Evolutionary conservation across 1,140 invertebrate genomes (phyloP).

Genomic region (Lordiphosa collinella): DNA sequence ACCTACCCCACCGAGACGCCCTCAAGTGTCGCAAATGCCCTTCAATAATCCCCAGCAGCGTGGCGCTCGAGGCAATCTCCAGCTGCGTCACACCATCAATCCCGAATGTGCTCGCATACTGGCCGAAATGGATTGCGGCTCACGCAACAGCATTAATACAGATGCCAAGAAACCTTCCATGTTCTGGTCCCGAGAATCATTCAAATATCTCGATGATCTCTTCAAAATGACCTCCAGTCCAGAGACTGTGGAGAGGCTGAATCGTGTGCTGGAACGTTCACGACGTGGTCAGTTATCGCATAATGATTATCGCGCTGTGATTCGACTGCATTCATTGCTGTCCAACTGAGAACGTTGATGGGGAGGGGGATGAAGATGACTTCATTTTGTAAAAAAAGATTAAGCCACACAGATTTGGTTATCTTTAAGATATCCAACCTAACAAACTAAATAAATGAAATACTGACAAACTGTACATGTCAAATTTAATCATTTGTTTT

Average conservation of each 20-base stretch:
- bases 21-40: conserved; percentile 26
- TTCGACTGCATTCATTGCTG: conserved; percentile 50
- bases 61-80: conserved; percentile 20
- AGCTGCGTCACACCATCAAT: conserved; percentile 22
- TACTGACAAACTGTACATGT: not conserved
- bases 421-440: conserved; percentile 44
- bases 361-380: not conserved
- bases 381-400: conserved; percentile 34
- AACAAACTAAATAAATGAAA: not conserved
- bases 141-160: conserved; percentile 30
- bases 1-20: conserved; percentile 10
- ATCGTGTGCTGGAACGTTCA: conserved; percentile 57
- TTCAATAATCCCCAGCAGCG: conserved; percentile 44
- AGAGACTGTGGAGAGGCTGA: conserved; percentile 45
- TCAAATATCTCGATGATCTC: conserved; percentile 62
- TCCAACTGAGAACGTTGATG: conserved; percentile 47
- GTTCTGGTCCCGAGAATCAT: conserved; percentile 72
- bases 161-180: conserved; percentile 53
- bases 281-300: conserved; percentile 58
- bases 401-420: conserved; percentile 26
- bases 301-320: conserved; percentile 73
- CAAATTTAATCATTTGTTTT: no score
- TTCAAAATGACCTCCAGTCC: conserved; percentile 32
- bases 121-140: conserved; percentile 20
- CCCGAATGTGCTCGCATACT: conserved; percentile 49